Percentiles rank a stretch among this genome's conserved stretches.
phyloP scores from a whole-genome alignment of 2,888 invertebrate species.

The Drosophila limbata region DNA sequence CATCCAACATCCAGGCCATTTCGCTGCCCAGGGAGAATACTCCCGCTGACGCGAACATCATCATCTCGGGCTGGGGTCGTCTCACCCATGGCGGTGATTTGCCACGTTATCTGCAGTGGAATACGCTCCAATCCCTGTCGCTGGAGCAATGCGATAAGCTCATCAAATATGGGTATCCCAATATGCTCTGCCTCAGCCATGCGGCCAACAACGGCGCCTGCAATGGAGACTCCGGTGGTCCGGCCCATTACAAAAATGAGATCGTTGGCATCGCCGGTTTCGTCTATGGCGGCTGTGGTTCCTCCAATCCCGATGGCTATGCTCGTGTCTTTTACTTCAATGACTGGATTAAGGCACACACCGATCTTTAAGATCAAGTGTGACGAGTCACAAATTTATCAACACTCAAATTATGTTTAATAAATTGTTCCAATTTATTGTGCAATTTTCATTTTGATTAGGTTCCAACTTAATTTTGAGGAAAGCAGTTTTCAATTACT shows the following conservation, averaged over 20 bases:
- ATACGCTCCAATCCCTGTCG: conserved; percentile 57
- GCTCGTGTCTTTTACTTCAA: conserved; percentile 70
- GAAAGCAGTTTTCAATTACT: too few relatives aligned
- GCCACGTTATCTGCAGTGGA: conserved; percentile 75
- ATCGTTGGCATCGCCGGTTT: conserved; percentile 81
- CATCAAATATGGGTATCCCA: conserved; percentile 58
- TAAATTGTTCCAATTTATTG: background rate
- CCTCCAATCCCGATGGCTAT: conserved; percentile 80
- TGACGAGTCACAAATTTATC: background rate
- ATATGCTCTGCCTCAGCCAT: conserved; percentile 77
- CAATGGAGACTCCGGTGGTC: conserved; percentile 82
- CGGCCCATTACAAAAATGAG: conserved; percentile 71
- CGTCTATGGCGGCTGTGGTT: conserved; percentile 68
- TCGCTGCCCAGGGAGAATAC: conserved; percentile 63
- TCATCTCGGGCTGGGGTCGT: conserved; percentile 81
- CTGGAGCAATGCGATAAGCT: conserved; percentile 23
- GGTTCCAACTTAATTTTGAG: too few relatives aligned
- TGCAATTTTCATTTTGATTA: too few relatives aligned
- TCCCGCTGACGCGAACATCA: conserved; percentile 57
- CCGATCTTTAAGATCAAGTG: conserved; percentile 30
- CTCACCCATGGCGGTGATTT: conserved; percentile 59
- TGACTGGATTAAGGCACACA: conserved; percentile 73
- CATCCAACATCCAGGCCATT: conserved; percentile 72
- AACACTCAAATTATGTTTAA: background rate
- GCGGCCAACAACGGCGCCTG: conserved; percentile 72